Evolutionary conservation across 2,888 invertebrate species (phyloP).

Genomic region (Chalcosyrphus nemorum): DNA sequence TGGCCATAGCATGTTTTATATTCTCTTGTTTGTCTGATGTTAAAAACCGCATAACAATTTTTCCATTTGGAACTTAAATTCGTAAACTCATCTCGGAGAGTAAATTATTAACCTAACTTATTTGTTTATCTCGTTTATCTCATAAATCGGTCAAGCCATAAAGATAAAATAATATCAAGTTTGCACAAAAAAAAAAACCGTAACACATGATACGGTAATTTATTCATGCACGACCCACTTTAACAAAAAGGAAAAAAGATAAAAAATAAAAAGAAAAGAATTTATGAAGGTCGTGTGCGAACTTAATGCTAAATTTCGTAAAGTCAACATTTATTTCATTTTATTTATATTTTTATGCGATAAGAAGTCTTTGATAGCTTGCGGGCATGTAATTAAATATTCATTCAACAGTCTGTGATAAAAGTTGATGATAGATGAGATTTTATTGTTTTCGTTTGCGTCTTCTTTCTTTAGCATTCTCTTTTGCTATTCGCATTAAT

Average conservation of each 20-base stretch:
- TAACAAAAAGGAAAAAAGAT: no score
- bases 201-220: slow-evolving; percentile 32
- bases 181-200: background rate
- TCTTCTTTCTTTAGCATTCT: background rate
- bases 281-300: slow-evolving; percentile 40
- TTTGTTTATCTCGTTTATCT: slow-evolving; percentile 2
- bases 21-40: no score
- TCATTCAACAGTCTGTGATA: background rate
- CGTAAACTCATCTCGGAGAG: no score
- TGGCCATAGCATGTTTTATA: no score
- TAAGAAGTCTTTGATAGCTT: background rate
- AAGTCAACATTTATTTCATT: background rate
- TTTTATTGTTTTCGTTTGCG: background rate
- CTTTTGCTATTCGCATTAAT: no score
- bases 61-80: no score
- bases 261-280: background rate
- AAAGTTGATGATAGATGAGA: background rate
- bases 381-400: background rate
- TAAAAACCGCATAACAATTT: background rate
- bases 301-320: slow-evolving; percentile 11
- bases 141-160: slow-evolving; percentile 1
- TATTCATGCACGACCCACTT: slow-evolving; percentile 33
- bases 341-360: background rate
- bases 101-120: background rate
- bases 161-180: slow-evolving; percentile 13